A percentile compares a stretch with the other conserved stretches of the same genome.
Evolutionary conservation across 2,888 invertebrate genomes (phyloP).

Genomic region (Agrotis clavis): DNA sequence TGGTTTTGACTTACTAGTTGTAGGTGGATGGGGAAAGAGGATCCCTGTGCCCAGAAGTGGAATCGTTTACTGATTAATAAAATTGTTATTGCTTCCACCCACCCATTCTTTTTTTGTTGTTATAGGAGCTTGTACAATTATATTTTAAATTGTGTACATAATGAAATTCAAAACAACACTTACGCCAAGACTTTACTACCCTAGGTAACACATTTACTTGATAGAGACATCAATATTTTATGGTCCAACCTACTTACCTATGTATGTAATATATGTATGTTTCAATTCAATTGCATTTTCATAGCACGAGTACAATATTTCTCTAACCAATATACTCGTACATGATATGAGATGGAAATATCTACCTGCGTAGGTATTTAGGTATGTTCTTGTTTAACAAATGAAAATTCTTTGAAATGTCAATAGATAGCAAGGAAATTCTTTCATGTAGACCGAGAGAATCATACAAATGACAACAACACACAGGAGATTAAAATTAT

Average conservation of each 20-base stretch:
- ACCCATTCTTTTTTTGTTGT: too few relatives aligned
- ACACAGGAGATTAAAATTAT: too few relatives aligned
- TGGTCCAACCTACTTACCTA: conserved; percentile 9
- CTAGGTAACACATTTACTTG: conserved; percentile 11
- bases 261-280: conserved; percentile 10
- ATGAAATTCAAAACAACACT: conserved; percentile 4
- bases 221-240: conserved; percentile 51
- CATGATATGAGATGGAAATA: not conserved
- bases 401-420: not conserved
- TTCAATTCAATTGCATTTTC: conserved; percentile 45
- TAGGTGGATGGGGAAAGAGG: too few relatives aligned
- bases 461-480: too few relatives aligned
- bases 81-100: too few relatives aligned
- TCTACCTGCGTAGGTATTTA: too few relatives aligned
- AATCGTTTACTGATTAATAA: too few relatives aligned
- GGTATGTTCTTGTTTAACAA: not conserved
- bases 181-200: conserved; percentile 1
- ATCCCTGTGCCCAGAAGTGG: too few relatives aligned
- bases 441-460: too few relatives aligned
- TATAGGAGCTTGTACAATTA: not conserved
- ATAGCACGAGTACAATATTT: conserved; percentile 21
- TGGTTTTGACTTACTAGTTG: too few relatives aligned
- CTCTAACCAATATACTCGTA: not conserved
- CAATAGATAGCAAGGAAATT: too few relatives aligned
- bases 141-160: not conserved